Evolutionary conservation across 2,797 vertebrate genomes (phyloP), one percentile per base, ranked within the genome.

Genomic region (Tamandua tetradactyla): DNA sequence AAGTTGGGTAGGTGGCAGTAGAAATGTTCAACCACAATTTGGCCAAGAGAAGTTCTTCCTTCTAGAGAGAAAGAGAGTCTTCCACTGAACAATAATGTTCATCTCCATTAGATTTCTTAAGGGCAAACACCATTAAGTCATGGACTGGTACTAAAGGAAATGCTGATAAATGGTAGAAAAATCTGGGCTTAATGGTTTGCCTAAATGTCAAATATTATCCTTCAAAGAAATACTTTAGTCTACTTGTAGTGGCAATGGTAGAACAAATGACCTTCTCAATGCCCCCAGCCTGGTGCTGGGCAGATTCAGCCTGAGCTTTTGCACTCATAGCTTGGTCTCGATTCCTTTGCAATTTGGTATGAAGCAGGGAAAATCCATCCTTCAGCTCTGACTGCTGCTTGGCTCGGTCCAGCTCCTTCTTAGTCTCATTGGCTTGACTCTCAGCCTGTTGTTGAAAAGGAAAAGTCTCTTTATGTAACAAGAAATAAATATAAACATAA

Each of bases 291-390:
- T 5, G 94, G 42, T 47, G 87, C 20, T 95, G 78, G 61, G 98
- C 98, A 2, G 94, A 74, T 11, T 98, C 97, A 12, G 98, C 98
- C 12, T 89, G 93, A 40, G 95, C 89, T 94, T 93, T 96, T 64
- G 98, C 98, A 1, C 97, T 95, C 85, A 76, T 49, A 1, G 98
- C 98, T 72, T 95, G 96, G n/a, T 98, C 97, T 95, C 66, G 94
- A 89, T 98, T 99, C 96, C 97, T 97, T 61, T 98, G 96, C 0
- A 87, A 98, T 96, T 99, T 99, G 35, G 96, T 97, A 81, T 97
- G 98, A 96, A 99, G 84, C 76, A 86, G 94, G 64, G 98, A 57
- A 7, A 98, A 98, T 93, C 98, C 95, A 0, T 98, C 79, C 85
- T 97, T 93, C 47, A 99, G 74, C 74, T 82, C 66, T 18, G 96